These are phyloP conservation scores for Podarcis siculus DNA, from an alignment of 2,797 vertebrate genomes.

Conservation along the genomic window DNA sequence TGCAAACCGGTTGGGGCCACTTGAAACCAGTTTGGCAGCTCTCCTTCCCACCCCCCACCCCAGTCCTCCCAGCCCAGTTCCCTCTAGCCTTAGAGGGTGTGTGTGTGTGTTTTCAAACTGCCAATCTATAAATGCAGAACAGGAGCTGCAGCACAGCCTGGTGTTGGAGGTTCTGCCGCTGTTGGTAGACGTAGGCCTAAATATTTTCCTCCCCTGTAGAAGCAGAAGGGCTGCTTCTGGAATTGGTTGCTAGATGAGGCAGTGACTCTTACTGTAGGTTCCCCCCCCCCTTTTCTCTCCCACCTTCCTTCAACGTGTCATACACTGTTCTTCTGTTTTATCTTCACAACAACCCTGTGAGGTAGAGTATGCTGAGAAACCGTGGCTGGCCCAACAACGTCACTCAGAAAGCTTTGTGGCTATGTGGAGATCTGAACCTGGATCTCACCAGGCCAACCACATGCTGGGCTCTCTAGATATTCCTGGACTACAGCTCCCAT, in stretches of 20 bases:
- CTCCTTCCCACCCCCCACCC: background rate
- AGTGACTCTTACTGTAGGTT: no score
- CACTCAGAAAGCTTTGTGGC: no score
- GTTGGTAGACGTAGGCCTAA: background rate
- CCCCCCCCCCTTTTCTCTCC: no score
- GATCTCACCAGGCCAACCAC: no score
- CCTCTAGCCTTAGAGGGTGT: background rate
- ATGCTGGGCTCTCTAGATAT: no score
- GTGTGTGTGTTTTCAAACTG: background rate
- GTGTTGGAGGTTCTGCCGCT: background rate
- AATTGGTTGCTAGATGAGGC: background rate
- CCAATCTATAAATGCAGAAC: background rate
- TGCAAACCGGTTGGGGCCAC: slow-evolving; percentile 7
- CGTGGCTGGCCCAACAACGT: background rate
- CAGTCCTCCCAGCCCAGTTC: background rate
- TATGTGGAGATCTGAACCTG: no score
- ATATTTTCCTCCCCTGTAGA: no score
- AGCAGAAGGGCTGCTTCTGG: background rate
- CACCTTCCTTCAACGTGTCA: no score
- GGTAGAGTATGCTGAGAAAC: no score
- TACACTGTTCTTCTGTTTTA: no score
- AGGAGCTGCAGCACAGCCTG: background rate
- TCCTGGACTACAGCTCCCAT: no score
- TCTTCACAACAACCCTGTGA: background rate
- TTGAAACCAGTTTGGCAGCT: slow-evolving; percentile 16